Conservation (phyloP, 2,113 vertebrate species). For the Osmerus eperlanus region DNA sequence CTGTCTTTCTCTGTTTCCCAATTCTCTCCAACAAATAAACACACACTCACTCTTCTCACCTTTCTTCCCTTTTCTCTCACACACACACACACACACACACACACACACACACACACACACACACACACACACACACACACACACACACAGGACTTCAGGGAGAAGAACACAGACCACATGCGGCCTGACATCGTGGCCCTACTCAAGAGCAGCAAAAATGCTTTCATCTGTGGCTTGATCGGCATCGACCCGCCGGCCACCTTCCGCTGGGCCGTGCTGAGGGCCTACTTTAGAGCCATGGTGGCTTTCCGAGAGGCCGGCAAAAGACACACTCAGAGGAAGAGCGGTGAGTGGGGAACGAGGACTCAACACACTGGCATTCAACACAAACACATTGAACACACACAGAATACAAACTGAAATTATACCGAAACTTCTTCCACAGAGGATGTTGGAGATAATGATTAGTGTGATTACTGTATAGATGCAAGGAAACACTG, state of each 20-base stretch:
- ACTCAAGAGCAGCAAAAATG: constrained; percentile 90
- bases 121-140: background rate
- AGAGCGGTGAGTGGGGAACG: constrained; percentile 76
- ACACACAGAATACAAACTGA: too few relatives aligned
- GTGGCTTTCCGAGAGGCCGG: constrained; percentile 91
- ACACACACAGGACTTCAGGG: constrained; percentile 86
- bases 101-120: constrained; percentile 52
- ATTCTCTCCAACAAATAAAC: background rate
- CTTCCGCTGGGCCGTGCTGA: constrained; percentile 94
- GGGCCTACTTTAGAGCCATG: constrained; percentile 91
- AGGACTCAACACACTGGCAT: background rate
- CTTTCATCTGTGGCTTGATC: constrained; percentile 93
- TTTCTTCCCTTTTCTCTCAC: background rate
- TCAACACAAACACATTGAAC: background rate
- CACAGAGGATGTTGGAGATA: background rate
- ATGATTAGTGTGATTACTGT: too few relatives aligned
- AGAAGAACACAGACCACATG: constrained; percentile 99
- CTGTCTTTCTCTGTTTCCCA: background rate
- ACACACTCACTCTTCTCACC: background rate
- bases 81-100: background rate
- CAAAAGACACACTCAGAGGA: constrained; percentile 80
- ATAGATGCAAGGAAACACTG: too few relatives aligned
- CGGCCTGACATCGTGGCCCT: constrained; percentile 94
- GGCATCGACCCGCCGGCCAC: constrained; percentile 90
- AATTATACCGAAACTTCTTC: background rate